Base-by-base conservation (phyloP, 2,797 vertebrate species). In the Catostomus latipinnis region DNA sequence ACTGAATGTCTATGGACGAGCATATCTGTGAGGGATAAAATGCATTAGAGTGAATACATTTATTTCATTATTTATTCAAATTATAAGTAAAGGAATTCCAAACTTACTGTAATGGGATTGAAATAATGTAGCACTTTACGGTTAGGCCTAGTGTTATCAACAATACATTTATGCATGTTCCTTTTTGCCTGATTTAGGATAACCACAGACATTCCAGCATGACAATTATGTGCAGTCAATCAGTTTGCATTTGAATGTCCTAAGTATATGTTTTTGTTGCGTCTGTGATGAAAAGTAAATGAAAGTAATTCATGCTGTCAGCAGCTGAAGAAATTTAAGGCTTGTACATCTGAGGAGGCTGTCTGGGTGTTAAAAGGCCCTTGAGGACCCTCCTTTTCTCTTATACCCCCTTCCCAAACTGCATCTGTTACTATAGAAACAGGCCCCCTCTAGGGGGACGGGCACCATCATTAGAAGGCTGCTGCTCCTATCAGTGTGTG, bases 361-460 rank as follows among this genome's bases (percentile, higher is more conserved):
- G 72, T 66, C 52, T 68, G 76, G 71, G 71, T 81, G 71, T 84
- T 80, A 79, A 81, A 76, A 71, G 78, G 52, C 50, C 65, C 66
- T 48, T 49, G 56, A 74, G 34, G 34, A 34, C 60, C 50, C 76
- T 71, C 43, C 68, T 61, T 80, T 34, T 34, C 34, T 45, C 72
- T 63, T 83, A 18, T 50, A 65, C 70, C 76, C 81, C 68, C 43
- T 54, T 88, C 87, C 86, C 89, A 90, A 90, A 90, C 90, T 91
- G 87, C 86, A 91, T 86, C 74, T 9, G 90, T 94, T 88, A 84
- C 92, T 89, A 94, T 94, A 85, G 91, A 4, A 88, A 94, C 92
- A 87, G 87, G 84, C 86, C 90, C 82, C 85, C 70, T 81, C 75
- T 67, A 16, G 61, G 52, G 69, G 67, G 22, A 45, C 22, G 52